Evolutionary conservation across 2,113 vertebrate genomes (phyloP).

Genomic region (Ardeotis arabs): DNA sequence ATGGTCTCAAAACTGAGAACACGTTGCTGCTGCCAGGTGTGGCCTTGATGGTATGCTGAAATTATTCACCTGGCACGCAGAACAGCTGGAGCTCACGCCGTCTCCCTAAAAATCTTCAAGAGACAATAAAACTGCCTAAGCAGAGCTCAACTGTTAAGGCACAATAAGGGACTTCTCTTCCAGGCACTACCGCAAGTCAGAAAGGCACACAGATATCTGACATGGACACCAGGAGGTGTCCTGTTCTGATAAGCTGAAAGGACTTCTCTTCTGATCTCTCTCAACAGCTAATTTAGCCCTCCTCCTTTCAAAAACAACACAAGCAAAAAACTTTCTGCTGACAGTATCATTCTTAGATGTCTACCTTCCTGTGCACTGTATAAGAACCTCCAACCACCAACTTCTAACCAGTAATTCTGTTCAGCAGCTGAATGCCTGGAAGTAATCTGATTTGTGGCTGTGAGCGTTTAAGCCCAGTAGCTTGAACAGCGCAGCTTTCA

Average conservation of each 20-base stretch:
- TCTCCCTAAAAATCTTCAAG: too few relatives aligned
- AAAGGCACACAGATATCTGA: neutral
- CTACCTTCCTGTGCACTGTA: neutral
- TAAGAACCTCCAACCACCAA: neutral
- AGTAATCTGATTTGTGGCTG: neutral
- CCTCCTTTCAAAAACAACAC: neutral
- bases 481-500: neutral
- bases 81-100: too few relatives aligned
- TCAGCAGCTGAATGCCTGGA: neutral
- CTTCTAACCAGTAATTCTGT: neutral
- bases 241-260: neutral
- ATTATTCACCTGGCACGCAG: too few relatives aligned
- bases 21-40: too few relatives aligned
- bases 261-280: neutral
- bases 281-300: neutral
- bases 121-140: too few relatives aligned
- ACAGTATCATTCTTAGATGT: neutral
- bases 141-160: neutral
- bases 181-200: neutral
- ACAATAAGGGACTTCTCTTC: neutral
- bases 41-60: too few relatives aligned
- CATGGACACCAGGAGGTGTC: neutral
- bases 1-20: too few relatives aligned
- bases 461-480: neutral
- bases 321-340: neutral